Base-by-base conservation (phyloP, 1,140 invertebrate genomes). In the Dendroctonus ponderosae region DNA sequence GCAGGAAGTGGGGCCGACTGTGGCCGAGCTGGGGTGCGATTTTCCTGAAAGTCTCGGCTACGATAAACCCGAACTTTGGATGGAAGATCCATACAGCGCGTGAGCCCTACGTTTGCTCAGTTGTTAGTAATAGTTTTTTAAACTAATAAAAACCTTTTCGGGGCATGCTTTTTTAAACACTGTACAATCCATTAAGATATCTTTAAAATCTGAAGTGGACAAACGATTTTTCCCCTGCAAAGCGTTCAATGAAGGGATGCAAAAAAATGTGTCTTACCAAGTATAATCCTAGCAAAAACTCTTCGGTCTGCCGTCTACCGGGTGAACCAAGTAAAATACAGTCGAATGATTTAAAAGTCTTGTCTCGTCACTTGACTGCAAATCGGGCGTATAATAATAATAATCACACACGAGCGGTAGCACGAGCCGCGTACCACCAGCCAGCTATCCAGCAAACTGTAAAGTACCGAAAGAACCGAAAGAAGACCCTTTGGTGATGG, bases 1-100 rank as follows among this genome's bases (percentile, higher is more conserved):
- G 38, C 39, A 62, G 66, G 86, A 91, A 77, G 77, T 91, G 6
- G 87, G 88, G 11, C 85, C 90, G 53, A 89, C 87, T 15, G 84
- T 85, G 15, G 87, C 89, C 73, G 85, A 89, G 69, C 77, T 91
- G 76, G 89, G 89, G 40, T 89, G 87, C 73, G 87, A 89, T 76
- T 70, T 74, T 59, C 85, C 84, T 40, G 89, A 90, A 76, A 84
- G 88, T 69, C 76, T 91, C 75, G 88, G 87, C 37, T 89, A 87
- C 74, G 87, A 89, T 74, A 85, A 89, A 75, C 89, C 89, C 37
- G 89, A 91, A 76, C 76, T 91, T 26, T 82, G 76, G 41, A 70
- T 84, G 51, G 71, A 78, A 58, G 77, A 75, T 68, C 79, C 83
- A 12, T 72, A 70, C 62, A 72, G 75, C 43, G 65, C 68, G 60